phyloP scores from a whole-genome alignment of 2,797 vertebrate species.

The Acipenser ruthenus region DNA sequence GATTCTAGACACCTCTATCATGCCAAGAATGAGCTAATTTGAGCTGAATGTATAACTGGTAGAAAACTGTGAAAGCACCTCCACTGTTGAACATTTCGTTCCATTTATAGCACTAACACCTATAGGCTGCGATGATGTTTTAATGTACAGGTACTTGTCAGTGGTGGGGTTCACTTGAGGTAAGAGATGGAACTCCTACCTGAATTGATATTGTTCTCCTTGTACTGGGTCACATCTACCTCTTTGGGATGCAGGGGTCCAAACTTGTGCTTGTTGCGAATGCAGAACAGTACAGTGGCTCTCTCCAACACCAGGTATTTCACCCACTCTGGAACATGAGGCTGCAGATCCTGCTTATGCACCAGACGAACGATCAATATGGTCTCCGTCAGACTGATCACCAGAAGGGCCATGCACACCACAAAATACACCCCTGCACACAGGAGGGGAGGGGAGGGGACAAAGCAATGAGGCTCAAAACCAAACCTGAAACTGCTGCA shows the following conservation, averaged over 20 bases:
- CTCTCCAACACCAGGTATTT: conserved; percentile 72
- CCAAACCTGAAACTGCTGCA: conserved; percentile 50
- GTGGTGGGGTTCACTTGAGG: background rate
- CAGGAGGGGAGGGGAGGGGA: background rate
- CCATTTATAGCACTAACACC: background rate
- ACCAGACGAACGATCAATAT: conserved; percentile 88
- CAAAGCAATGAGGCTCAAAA: background rate
- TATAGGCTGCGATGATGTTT: background rate
- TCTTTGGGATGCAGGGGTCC: conserved; percentile 38
- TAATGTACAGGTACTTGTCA: background rate
- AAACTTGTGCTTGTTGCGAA: conserved; percentile 57
- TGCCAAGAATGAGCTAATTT: no score
- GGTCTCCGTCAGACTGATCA: conserved; percentile 89
- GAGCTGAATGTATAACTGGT: no score
- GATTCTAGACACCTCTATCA: no score
- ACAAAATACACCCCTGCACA: conserved; percentile 84
- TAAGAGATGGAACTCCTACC: conserved; percentile 47
- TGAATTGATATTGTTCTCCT: conserved; percentile 62
- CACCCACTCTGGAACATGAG: conserved; percentile 79
- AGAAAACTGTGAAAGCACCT: no score
- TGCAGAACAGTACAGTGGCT: conserved; percentile 71
- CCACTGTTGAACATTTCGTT: no score
- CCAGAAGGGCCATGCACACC: conserved; percentile 96
- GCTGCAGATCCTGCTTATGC: conserved; percentile 89
- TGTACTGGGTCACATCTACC: conserved; percentile 52